A percentile compares a stretch with the other conserved stretches of the same genome.
Evolutionary conservation across 2,113 vertebrate species (phyloP).

Genomic region (Pterocles gutturalis): DNA sequence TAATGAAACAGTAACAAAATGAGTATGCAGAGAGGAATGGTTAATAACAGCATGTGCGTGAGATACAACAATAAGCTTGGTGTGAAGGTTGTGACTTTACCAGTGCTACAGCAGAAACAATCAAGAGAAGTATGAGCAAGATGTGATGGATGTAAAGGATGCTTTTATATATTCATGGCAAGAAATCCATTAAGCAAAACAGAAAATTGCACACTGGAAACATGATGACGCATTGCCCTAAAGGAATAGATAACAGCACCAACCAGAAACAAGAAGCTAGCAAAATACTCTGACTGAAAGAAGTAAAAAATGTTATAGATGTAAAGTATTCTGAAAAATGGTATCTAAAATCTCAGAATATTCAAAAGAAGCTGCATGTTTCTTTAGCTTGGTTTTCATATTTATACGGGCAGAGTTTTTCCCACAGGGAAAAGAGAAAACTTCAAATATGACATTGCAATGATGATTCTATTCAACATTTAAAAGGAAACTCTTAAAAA

Average conservation of each 20-base stretch:
- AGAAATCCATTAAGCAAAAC: constrained; percentile 30
- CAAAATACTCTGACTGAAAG: background rate
- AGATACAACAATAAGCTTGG: background rate
- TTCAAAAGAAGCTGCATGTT: background rate
- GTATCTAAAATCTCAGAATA: background rate
- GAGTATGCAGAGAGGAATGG: background rate
- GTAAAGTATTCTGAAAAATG: background rate
- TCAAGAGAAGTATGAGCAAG: background rate
- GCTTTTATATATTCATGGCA: background rate
- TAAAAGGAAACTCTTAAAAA: background rate
- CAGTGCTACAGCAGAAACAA: background rate
- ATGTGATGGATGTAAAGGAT: constrained; percentile 5
- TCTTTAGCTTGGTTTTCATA: background rate
- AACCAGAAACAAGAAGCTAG: background rate
- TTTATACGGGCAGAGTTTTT: background rate
- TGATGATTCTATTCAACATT: background rate
- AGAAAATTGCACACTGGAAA: background rate
- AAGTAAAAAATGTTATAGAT: background rate
- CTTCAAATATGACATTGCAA: background rate
- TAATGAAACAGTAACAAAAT: background rate
- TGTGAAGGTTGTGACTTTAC: background rate
- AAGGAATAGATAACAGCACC: background rate
- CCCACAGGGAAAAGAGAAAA: background rate
- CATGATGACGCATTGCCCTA: background rate
- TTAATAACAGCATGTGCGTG: background rate